Base-by-base conservation (phyloP, 2,797 vertebrate genomes). In the Mionectes olivaceus region DNA sequence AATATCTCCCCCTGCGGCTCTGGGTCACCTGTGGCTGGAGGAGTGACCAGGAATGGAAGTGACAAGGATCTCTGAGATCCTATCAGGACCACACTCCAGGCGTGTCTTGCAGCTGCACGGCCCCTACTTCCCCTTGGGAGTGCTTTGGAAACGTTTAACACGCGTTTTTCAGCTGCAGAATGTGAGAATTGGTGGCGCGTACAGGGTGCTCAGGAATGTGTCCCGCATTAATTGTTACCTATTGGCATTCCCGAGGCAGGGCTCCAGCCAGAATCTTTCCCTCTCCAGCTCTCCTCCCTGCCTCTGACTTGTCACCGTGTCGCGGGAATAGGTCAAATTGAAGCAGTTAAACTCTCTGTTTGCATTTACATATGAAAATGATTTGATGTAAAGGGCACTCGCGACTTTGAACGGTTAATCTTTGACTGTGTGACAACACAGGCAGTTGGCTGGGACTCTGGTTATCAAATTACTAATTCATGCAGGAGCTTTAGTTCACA, bases 51-150 rank as follows among this genome's bases (percentile, higher is more conserved):
- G 83, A 41, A 52, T 3, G 39, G 39, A 47, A 41, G 56, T 0
- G 16, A 32, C 50, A 56, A 49, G 24, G 43, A 65, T 47, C 18
- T 61, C 47, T 1, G 16, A 14, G 83, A 47, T 59, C 17, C 24
- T 24, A 5, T 11, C 53, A 3, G 78, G 27, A 24, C 7, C 14
- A 4, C 30, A 44, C 32, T 18, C 16, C 4, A 5, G 44, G n/a
- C 30, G 0, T 1, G 0, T 28, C 87, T 63, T 33, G 13, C 84
- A 28, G 1, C 47, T 13, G 13, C 9, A 0, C 2, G 10, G 1
- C 37, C 64, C 16, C 19, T 5, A 0, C 60, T 28, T 24, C 19
- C 65, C 59, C 35, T 19, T 7, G 50, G 55, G 37, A 18, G 35
- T 0, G 37, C 2, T 53, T 67, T 46, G 88, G 83, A 8, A 59